Evolutionary conservation across 2,888 invertebrate genomes (phyloP), one percentile per base, ranked within the genome.

Genomic region (Drosophila robusta): DNA sequence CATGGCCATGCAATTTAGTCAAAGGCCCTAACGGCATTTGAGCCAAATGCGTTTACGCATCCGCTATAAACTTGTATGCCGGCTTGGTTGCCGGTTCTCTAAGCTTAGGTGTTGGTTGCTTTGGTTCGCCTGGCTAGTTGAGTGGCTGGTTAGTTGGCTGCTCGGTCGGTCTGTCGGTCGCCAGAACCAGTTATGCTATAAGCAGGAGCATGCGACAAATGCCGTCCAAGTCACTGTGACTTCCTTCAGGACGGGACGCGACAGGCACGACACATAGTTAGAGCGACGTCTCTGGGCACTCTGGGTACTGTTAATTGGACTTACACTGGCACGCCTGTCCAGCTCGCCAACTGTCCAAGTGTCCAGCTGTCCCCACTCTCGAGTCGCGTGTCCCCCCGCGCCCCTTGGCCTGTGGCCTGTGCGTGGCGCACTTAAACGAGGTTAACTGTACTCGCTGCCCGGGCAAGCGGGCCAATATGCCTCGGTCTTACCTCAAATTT

Each of bases 21-120:
- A 88, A 86, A 89, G 81, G 89, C 91, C 90, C 90, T 90, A 90
- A 90, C 90, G 90, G 90, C 90, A 90, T 85, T 88, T 90, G 89
- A 83, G 87, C 89, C 89, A 90, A 90, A 91, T 91, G 90, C 91
- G 90, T 90, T 90, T 90, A 91, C 90, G 90, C 90, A 90, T 90
- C 91, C 90, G 91, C 90, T 90, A 90, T 90, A 90, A 89, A 90
- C 89, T 85, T 83, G 90, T 78, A 87, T 83, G 85, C 83, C 88
- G 83, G 86, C 75, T 85, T 65, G 34, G 34, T 67, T 72, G 78
- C 79, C 80, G 78, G 80, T 77, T 80, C 79, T 80, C 75, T 80
- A 80, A 73, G 70, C 65, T 69, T 52, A 79, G 73, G 76, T 79
- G 77, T 77, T 64, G 78, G 26, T 46, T 42, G 67, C 26, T 11